Percentiles rank a stretch among this genome's conserved stretches.
Evolutionary conservation across 2,888 invertebrate genomes (phyloP).

Genomic region (Habrosyne pyritoides): DNA sequence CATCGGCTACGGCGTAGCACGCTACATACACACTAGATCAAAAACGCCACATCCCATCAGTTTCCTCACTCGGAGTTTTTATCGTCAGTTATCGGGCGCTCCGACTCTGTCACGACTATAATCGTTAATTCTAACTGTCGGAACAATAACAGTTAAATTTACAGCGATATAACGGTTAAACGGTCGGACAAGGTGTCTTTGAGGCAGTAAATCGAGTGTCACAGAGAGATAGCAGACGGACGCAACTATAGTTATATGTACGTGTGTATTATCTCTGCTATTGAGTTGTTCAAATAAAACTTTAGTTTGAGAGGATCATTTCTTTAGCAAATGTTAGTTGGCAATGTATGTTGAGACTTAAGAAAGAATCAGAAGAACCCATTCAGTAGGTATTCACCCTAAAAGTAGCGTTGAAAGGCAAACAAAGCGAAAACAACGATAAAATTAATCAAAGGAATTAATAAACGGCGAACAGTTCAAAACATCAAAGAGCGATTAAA

Average conservation of each 20-base stretch:
- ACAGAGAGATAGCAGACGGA: constrained; percentile 7
- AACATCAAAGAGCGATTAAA: constrained; percentile 64
- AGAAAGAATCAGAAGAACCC: no score
- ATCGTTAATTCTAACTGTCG: constrained; percentile 68
- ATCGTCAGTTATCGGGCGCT: constrained; percentile 50
- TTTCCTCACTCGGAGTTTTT: constrained; percentile 21
- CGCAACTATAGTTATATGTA: neutral
- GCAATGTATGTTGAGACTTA: no score
- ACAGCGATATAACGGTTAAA: constrained; percentile 63
- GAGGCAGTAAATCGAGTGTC: constrained; percentile 34
- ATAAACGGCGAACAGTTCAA: constrained; percentile 36
- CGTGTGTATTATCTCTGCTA: neutral
- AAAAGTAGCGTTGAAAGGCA: neutral
- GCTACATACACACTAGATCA: neutral
- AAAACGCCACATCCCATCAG: neutral
- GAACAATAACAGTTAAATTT: constrained; percentile 73
- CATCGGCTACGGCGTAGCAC: neutral
- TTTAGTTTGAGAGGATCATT: neutral
- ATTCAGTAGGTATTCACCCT: neutral
- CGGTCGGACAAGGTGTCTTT: constrained; percentile 65
- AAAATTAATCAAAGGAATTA: constrained; percentile 37
- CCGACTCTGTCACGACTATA: constrained; percentile 58
- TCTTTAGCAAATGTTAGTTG: neutral
- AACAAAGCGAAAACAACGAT: constrained; percentile 31
- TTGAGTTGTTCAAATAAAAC: neutral